Evolutionary conservation across 2,888 invertebrate genomes (phyloP).

Genomic region (Laspeyria flexula): DNA sequence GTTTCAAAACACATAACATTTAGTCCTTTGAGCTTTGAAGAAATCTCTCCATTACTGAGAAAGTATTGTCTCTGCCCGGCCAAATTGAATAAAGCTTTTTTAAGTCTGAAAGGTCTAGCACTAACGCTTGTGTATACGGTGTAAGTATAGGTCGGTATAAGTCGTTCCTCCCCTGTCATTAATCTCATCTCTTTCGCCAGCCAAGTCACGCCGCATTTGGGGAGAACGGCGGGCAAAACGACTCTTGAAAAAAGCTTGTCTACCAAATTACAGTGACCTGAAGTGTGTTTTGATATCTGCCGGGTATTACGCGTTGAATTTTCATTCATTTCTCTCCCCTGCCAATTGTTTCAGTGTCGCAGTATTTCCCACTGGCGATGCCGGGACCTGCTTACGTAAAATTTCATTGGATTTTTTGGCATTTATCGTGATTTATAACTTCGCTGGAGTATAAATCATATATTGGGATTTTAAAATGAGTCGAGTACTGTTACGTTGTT

Average conservation of each 20-base stretch:
- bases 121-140: conserved; percentile 38
- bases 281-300: conserved; percentile 45
- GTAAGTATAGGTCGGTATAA: conserved; percentile 51
- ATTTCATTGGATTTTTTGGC: conserved; percentile 31
- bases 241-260: conserved; percentile 59
- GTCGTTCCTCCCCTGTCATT: conserved; percentile 74
- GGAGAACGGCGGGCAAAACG: conserved; percentile 54
- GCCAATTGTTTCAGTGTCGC: conserved; percentile 43
- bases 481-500: background rate
- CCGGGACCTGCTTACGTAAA: conserved; percentile 37
- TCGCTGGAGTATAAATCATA: conserved; percentile 24
- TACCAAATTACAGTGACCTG: conserved; percentile 59
- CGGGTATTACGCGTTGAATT: conserved; percentile 36
- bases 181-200: conserved; percentile 76
- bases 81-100: conserved; percentile 6
- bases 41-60: background rate
- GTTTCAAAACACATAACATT: background rate
- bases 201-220: conserved; percentile 68
- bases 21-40: background rate
- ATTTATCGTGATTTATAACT: conserved; percentile 34
- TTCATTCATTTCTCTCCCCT: conserved; percentile 39
- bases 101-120: background rate
- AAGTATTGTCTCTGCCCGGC: background rate
- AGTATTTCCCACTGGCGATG: conserved; percentile 33
- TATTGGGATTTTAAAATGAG: conserved; percentile 19